Conservation (phyloP, 92 coral and sea anemone genomes). For the Zoanthus sociatus region DNA sequence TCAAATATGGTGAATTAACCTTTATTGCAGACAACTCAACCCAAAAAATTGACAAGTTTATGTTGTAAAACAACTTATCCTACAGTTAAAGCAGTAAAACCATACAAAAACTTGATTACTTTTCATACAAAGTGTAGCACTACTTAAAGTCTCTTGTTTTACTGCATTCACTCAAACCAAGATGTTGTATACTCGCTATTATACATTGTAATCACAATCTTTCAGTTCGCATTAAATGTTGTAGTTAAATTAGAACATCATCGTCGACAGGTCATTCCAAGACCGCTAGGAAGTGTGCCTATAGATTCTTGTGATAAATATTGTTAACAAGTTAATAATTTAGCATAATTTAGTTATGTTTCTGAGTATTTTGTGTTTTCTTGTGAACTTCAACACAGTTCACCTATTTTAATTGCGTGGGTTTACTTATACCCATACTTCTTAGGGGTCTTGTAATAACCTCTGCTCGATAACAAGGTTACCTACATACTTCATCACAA, state of each 20-base stretch:
- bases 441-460: constrained; percentile 12
- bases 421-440: constrained; percentile 14
- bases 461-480: constrained; percentile 23
- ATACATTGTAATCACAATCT: constrained; percentile 12
- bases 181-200: constrained; percentile 19
- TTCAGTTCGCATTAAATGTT: constrained; percentile 13
- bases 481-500: constrained; percentile 17
- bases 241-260: constrained; percentile 10
- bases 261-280: constrained; percentile 8
- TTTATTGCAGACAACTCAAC: constrained; percentile 17
- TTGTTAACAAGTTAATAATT: constrained; percentile 4
- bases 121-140: constrained; percentile 11
- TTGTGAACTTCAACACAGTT: constrained; percentile 12
- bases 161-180: constrained; percentile 23
- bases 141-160: constrained; percentile 23
- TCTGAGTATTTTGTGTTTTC: constrained; percentile 22
- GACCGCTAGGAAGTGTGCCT: constrained; percentile 17
- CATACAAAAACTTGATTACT: constrained; percentile 15
- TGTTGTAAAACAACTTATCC: constrained; percentile 13
- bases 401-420: constrained; percentile 4
- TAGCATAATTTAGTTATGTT: constrained; percentile 19
- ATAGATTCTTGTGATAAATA: constrained; percentile 6
- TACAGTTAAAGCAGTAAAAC: constrained; percentile 18
- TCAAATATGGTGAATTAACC: constrained; percentile 19
- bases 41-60: constrained; percentile 19